These are phyloP conservation scores for Leucoraja erinaceus DNA, from an alignment of 2,113 vertebrate genomes.

Conservation along the genomic window DNA sequence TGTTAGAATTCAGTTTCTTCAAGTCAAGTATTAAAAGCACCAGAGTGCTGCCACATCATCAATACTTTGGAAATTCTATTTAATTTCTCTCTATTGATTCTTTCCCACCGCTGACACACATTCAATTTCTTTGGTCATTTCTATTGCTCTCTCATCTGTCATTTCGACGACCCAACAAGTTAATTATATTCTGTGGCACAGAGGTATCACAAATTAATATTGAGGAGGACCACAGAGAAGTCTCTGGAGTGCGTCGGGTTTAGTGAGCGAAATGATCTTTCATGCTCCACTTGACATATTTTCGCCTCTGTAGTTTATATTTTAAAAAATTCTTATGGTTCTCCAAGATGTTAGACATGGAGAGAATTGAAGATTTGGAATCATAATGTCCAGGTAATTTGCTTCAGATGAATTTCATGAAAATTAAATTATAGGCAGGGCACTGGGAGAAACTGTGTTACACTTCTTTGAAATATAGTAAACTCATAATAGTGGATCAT, in stretches of 20 bases:
- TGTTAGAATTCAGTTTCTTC: conserved; percentile 15
- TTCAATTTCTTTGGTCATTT: background rate
- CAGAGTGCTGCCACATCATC: background rate
- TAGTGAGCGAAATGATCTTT: background rate
- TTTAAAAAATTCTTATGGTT: background rate
- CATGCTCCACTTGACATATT: background rate
- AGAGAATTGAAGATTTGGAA: background rate
- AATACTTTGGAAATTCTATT: conserved; percentile 18
- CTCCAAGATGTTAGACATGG: background rate
- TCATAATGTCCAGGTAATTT: background rate
- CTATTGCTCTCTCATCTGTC: conserved; percentile 21
- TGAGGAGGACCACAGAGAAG: background rate
- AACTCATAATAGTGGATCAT: too few species aligned
- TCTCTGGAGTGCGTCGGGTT: background rate
- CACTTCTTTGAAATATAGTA: background rate
- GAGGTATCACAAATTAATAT: background rate
- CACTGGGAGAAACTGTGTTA: background rate
- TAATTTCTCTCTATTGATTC: conserved; percentile 19
- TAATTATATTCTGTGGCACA: background rate
- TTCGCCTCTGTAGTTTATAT: background rate
- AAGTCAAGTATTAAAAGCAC: background rate
- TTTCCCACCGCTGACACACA: conserved; percentile 11
- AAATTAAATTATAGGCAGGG: background rate
- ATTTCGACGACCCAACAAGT: conserved; percentile 10
- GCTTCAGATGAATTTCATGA: background rate